These are phyloP conservation scores for Gallinago solitaria DNA, from an alignment of 2,797 vertebrate genomes.

Conservation along the genomic window DNA sequence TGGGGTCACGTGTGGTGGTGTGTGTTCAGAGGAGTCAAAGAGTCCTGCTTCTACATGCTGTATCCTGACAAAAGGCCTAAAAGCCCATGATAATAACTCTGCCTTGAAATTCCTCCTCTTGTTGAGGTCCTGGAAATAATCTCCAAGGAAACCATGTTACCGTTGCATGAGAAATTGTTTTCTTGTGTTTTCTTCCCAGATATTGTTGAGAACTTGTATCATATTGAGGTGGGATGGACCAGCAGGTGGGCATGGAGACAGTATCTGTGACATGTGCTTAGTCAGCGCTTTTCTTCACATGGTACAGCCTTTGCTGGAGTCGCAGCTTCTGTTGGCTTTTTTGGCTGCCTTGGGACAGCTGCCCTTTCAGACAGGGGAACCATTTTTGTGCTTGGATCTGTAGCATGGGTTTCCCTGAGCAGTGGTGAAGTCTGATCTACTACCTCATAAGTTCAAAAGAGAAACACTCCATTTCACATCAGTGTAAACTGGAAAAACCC, in stretches of 20 bases:
- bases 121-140: background rate
- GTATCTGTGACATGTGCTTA: background rate
- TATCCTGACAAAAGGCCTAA: background rate
- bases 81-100: background rate
- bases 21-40: background rate
- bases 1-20: accelerated
- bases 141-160: background rate
- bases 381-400: background rate
- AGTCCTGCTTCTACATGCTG: background rate
- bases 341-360: background rate
- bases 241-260: background rate
- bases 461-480: background rate
- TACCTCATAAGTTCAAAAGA: background rate
- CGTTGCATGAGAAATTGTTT: background rate
- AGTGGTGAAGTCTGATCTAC: background rate
- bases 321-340: background rate
- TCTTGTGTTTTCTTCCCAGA: background rate
- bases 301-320: background rate
- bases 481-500: background rate
- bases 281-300: background rate
- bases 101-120: background rate
- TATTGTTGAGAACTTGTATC: background rate
- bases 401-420: background rate
- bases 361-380: background rate
- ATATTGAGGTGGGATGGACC: background rate